Conservation (phyloP, 2,113 vertebrate species). For the Xiphophorus couchianus region DNA sequence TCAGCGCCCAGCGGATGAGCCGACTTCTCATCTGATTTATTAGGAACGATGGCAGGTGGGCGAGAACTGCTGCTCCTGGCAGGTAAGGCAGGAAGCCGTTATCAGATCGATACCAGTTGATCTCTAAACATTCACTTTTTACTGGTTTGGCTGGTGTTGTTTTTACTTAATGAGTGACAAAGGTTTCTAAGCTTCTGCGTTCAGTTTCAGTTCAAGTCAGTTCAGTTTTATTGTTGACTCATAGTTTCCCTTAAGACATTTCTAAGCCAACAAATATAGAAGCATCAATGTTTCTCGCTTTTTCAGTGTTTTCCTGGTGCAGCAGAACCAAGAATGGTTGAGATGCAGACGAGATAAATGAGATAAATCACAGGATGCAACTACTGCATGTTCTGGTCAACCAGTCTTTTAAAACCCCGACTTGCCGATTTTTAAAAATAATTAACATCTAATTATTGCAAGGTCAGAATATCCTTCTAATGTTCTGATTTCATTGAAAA, state of each 20-base stretch:
- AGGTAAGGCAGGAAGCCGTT: constrained; percentile 29
- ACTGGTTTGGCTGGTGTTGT: not conserved
- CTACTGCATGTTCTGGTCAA: too few relatives aligned
- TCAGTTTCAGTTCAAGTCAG: not conserved
- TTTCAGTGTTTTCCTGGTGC: not conserved
- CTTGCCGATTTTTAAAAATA: too few relatives aligned
- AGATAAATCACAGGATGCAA: not conserved
- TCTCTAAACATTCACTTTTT: not conserved
- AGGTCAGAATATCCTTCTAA: too few relatives aligned
- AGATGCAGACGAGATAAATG: not conserved
- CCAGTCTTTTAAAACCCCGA: too few relatives aligned
- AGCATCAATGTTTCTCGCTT: not conserved
- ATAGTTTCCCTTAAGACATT: not conserved
- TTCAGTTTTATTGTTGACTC: not conserved
- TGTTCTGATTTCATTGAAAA: too few relatives aligned
- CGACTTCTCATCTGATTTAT: not conserved
- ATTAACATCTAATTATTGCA: too few relatives aligned
- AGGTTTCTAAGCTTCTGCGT: not conserved
- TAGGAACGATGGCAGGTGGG: not conserved
- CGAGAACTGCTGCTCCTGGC: constrained; percentile 32
- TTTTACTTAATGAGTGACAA: not conserved
- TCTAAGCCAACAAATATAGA: not conserved
- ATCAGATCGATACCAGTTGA: not conserved
- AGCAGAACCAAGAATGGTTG: not conserved
- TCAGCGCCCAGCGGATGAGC: accelerated